A percentile compares a stretch with the other conserved stretches of the same genome.
Evolutionary conservation across 2,888 invertebrate species (phyloP).

Genomic region (Drosophila paramelanica): DNA sequence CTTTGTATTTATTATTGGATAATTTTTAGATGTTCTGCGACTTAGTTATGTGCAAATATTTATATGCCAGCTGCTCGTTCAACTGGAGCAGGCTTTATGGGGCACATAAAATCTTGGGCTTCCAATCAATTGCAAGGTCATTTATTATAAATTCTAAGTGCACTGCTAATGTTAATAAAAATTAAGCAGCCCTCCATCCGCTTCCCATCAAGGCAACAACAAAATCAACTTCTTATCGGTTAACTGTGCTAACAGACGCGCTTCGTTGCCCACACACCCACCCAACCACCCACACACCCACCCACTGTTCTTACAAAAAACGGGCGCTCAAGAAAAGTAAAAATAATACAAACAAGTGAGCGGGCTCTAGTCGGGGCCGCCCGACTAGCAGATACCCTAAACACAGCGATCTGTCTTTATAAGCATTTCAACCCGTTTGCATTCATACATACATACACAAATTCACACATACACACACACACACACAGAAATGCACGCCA

Average conservation of each 20-base stretch:
- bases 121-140: slow-evolving; percentile 78
- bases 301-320: not conserved
- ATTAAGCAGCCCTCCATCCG: slow-evolving; percentile 48
- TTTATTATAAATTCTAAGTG: slow-evolving; percentile 79
- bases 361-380: too few relatives aligned
- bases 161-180: slow-evolving; percentile 74
- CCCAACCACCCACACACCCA: not conserved
- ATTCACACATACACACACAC: too few relatives aligned
- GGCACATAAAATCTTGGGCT: slow-evolving; percentile 56
- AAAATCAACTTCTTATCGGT: slow-evolving; percentile 62
- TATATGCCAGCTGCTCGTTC: slow-evolving; percentile 24
- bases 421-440: too few relatives aligned
- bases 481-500: too few relatives aligned
- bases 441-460: too few relatives aligned
- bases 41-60: slow-evolving; percentile 33
- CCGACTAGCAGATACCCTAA: too few relatives aligned
- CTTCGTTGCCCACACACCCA: slow-evolving; percentile 21
- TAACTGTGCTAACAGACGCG: slow-evolving; percentile 51
- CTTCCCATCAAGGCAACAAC: slow-evolving; percentile 37
- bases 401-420: too few relatives aligned
- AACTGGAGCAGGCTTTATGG: slow-evolving; percentile 54
- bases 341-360: too few relatives aligned
- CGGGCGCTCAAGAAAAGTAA: not conserved
- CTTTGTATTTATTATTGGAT: slow-evolving; percentile 10
- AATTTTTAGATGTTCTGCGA: slow-evolving; percentile 9